A percentile compares a stretch with the other conserved stretches of the same genome.
phyloP scores from a whole-genome alignment of 1,140 invertebrate species.

The Lasioglossum baleicum region DNA sequence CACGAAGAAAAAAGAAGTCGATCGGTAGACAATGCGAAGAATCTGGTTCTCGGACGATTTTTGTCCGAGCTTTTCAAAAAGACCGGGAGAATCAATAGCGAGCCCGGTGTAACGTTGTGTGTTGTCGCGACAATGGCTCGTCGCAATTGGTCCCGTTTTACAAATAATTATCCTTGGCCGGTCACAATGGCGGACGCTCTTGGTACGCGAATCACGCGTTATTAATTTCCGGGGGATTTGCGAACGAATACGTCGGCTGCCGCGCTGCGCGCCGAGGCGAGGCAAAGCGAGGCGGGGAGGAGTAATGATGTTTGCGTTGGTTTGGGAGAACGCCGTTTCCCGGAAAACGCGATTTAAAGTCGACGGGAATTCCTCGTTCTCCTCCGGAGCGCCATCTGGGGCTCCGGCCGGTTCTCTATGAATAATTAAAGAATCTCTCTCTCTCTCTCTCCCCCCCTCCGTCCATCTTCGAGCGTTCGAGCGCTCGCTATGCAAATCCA shows the following conservation, averaged over 20 bases:
- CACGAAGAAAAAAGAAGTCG: background rate
- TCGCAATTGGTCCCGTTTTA: too few relatives aligned
- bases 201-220: background rate
- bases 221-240: background rate
- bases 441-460: background rate
- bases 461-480: constrained; percentile 27
- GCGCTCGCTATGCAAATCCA: constrained; percentile 38
- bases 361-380: background rate
- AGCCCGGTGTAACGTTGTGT: background rate
- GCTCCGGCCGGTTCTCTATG: constrained; percentile 10
- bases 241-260: background rate
- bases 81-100: constrained; percentile 20
- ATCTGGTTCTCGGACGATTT: constrained; percentile 11
- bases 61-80: background rate
- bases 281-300: too few relatives aligned
- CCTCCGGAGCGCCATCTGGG: background rate
- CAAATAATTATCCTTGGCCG: background rate
- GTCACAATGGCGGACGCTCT: background rate
- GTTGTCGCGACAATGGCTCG: background rate
- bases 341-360: constrained; percentile 17
- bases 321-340: background rate
- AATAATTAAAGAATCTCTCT: constrained; percentile 42
- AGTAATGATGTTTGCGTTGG: background rate
- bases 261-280: too few relatives aligned
- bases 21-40: background rate